Evolutionary conservation across 1,140 invertebrate species (phyloP).

Genomic region (Zaprionus kolodkinae): DNA sequence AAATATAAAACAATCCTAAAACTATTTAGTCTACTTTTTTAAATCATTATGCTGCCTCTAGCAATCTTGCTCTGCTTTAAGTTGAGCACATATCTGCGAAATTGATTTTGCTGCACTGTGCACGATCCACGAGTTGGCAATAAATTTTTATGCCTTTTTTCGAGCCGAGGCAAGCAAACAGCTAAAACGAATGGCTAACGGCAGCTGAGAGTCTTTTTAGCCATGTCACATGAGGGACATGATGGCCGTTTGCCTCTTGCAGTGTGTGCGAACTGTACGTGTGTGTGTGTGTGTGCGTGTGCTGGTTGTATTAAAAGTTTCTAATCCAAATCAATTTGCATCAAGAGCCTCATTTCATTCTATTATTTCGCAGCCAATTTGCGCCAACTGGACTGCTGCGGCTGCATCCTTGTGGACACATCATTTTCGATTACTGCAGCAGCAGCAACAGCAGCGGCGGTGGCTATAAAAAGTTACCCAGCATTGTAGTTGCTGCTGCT

Average conservation of each 20-base stretch:
- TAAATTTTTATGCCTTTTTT: conserved; percentile 69
- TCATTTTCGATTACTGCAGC: conserved; percentile 70
- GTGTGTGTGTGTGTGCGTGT: conserved; percentile 16
- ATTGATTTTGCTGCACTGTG: conserved; percentile 35
- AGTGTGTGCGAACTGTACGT: neutral
- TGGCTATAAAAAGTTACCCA: conserved; percentile 56
- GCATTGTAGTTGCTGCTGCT: conserved; percentile 20
- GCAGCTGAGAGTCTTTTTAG: conserved; percentile 33
- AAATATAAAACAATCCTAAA: neutral
- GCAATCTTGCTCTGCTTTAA: neutral
- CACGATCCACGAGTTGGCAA: conserved; percentile 23
- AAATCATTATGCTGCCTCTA: neutral
- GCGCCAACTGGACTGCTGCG: conserved; percentile 45
- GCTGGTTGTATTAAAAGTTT: conserved; percentile 57
- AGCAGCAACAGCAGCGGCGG: conserved; percentile 6
- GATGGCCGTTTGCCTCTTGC: neutral
- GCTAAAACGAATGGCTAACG: conserved; percentile 24
- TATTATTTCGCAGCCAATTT: conserved; percentile 79
- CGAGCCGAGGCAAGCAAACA: conserved; percentile 47
- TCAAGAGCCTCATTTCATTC: conserved; percentile 83
- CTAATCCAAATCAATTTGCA: conserved; percentile 84
- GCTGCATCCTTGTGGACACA: conserved; percentile 65
- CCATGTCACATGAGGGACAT: conserved; percentile 46
- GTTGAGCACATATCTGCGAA: conserved; percentile 21
- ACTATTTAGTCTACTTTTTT: neutral